Evolutionary conservation across 2,797 vertebrate species (phyloP).

Genomic region (Benthosema pterotum): DNA sequence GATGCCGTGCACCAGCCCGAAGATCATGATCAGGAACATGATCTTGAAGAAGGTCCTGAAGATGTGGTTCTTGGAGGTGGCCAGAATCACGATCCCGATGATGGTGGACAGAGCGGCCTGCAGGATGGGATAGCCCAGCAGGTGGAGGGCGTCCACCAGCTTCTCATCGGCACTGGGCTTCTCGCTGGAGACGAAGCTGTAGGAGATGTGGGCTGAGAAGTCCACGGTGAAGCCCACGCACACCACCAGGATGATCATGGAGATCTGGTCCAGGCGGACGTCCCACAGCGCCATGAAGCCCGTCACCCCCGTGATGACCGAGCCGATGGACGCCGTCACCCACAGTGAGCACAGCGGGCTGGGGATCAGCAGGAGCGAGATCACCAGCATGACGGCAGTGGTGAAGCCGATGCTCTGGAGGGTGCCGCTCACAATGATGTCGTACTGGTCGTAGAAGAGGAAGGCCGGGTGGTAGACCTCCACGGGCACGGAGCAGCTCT

Average conservation of each 20-base stretch:
- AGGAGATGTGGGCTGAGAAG: slow-evolving; percentile 86
- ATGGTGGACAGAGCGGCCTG: slow-evolving; percentile 83
- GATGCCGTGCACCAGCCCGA: slow-evolving; percentile 81
- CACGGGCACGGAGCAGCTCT: slow-evolving; percentile 65
- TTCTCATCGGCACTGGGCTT: slow-evolving; percentile 62
- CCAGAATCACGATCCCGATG: slow-evolving; percentile 77
- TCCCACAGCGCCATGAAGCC: slow-evolving; percentile 84
- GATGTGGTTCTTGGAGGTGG: slow-evolving; percentile 76
- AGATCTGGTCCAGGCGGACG: slow-evolving; percentile 83
- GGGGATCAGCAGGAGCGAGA: slow-evolving; percentile 84
- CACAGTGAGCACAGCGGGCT: slow-evolving; percentile 79
- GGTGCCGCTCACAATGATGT: slow-evolving; percentile 78
- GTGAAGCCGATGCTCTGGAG: slow-evolving; percentile 79
- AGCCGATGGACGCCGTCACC: slow-evolving; percentile 84
- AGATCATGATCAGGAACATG: slow-evolving; percentile 84
- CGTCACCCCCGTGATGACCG: slow-evolving; percentile 79
- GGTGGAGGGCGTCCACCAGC: slow-evolving; percentile 72
- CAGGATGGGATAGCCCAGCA: slow-evolving; percentile 81
- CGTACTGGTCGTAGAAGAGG: slow-evolving; percentile 85
- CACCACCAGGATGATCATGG: slow-evolving; percentile 86
- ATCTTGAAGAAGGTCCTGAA: slow-evolving; percentile 88
- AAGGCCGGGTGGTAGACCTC: slow-evolving; percentile 80
- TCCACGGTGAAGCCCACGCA: slow-evolving; percentile 89
- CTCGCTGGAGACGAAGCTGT: slow-evolving; percentile 78
- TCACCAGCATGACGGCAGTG: slow-evolving; percentile 73